phyloP scores from a whole-genome alignment of 1,140 invertebrate species.

The Akabosia matsudoensis region DNA sequence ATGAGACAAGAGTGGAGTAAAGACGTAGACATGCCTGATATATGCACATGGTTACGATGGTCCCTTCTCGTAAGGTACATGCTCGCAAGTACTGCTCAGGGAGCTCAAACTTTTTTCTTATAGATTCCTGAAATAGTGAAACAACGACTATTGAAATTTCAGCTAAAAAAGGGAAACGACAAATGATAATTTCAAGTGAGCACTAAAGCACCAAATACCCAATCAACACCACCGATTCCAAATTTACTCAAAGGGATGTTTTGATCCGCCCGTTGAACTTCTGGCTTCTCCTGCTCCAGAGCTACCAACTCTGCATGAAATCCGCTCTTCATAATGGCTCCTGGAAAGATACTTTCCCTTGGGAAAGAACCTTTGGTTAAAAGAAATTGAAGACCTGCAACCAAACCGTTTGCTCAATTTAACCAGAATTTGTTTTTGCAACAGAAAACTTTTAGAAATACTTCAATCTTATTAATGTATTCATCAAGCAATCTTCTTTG shows the following conservation, averaged over 20 bases:
- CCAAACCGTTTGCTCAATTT: no score
- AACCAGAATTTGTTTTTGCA: no score
- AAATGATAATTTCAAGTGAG: neutral
- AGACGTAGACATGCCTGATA: neutral
- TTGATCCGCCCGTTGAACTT: slow-evolving; percentile 1
- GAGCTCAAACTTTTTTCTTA: slow-evolving; percentile 30
- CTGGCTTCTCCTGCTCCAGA: neutral
- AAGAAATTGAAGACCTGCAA: no score
- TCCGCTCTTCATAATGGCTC: slow-evolving; percentile 9
- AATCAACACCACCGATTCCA: neutral
- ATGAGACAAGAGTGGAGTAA: neutral
- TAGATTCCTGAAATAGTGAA: slow-evolving; percentile 29
- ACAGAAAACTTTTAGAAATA: no score
- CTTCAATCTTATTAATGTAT: no score
- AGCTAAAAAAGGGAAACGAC: slow-evolving; percentile 12
- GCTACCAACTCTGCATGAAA: neutral
- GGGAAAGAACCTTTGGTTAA: no score
- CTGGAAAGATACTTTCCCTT: no score
- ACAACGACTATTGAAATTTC: no score
- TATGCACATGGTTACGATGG: neutral
- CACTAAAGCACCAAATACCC: neutral
- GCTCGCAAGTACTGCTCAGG: slow-evolving; percentile 28
- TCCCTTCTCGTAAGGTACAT: neutral
- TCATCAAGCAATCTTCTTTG: no score
- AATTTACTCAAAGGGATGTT: slow-evolving; percentile 4